Evolutionary conservation across 2,888 invertebrate genomes (phyloP).

Genomic region (Anoplius nigerrimus): DNA sequence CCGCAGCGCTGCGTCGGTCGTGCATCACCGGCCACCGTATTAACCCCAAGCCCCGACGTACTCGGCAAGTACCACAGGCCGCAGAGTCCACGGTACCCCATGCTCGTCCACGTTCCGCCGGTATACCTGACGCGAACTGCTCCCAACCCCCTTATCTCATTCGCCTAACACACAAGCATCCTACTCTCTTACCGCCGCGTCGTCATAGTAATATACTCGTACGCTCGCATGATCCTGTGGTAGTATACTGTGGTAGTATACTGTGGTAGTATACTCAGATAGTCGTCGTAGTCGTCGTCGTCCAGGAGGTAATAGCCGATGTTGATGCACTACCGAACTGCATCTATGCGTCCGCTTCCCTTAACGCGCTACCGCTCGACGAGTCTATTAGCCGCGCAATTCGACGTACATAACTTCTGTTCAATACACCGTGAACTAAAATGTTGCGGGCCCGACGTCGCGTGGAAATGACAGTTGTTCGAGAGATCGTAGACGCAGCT

Average conservation of each 20-base stretch:
- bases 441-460: too few relatives aligned
- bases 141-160: neutral
- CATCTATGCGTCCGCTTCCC: too few relatives aligned
- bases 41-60: constrained; percentile 70
- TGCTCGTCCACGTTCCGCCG: constrained; percentile 32
- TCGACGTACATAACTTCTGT: too few relatives aligned
- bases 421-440: too few relatives aligned
- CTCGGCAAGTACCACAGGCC: constrained; percentile 61
- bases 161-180: constrained; percentile 14
- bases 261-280: too few relatives aligned
- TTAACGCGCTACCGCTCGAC: too few relatives aligned
- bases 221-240: too few relatives aligned
- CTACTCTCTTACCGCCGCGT: constrained; percentile 3
- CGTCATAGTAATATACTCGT: neutral
- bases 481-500: too few relatives aligned
- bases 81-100: constrained; percentile 56
- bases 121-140: constrained; percentile 36
- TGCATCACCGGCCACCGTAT: constrained; percentile 74
- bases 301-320: neutral
- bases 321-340: too few relatives aligned
- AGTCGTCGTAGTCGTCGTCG: constrained; percentile 5
- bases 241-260: too few relatives aligned
- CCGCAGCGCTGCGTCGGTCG: constrained; percentile 72
- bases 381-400: too few relatives aligned
- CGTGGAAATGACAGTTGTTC: too few relatives aligned